These are phyloP conservation scores for Hypena proboscidalis DNA, from an alignment of 2,888 invertebrate genomes.

Conservation along the genomic window DNA sequence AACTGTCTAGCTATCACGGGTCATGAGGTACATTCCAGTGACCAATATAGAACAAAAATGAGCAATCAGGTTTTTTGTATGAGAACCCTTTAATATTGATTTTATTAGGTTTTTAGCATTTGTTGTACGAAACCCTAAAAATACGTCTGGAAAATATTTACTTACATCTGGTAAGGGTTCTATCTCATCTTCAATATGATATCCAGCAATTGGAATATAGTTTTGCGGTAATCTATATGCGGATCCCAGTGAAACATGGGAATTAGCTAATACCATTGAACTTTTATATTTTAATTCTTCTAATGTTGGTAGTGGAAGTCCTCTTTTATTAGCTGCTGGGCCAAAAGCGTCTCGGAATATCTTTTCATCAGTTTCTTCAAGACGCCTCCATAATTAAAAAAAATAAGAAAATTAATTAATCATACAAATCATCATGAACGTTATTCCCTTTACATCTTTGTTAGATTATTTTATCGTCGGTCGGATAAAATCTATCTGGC, in stretches of 20 bases:
- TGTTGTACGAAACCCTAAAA: too few species aligned
- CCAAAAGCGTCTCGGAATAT: conserved; percentile 24
- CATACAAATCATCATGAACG: too few species aligned
- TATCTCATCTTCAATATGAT: conserved; percentile 57
- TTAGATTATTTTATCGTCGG: too few species aligned
- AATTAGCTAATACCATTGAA: conserved; percentile 63
- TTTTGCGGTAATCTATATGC: conserved; percentile 56
- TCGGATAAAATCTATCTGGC: too few species aligned
- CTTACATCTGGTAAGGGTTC: conserved; percentile 60
- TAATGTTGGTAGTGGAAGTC: conserved; percentile 45
- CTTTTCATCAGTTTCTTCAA: conserved; percentile 23
- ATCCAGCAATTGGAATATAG: conserved; percentile 61
- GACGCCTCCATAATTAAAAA: conserved; percentile 16
- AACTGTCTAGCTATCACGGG: too few species aligned
- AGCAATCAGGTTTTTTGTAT: too few species aligned
- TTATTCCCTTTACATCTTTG: too few species aligned
- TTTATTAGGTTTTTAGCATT: not conserved
- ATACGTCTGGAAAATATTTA: not conserved
- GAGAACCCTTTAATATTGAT: not conserved
- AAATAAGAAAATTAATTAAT: too few species aligned
- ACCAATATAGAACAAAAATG: too few species aligned
- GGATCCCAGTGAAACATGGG: conserved; percentile 56
- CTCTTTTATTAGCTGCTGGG: conserved; percentile 38
- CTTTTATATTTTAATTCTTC: conserved; percentile 53
- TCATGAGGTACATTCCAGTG: too few species aligned